Evolutionary conservation across 2,888 invertebrate species (phyloP), one percentile per base, ranked within the genome.

Genomic region (Drosophila paramelanica): DNA sequence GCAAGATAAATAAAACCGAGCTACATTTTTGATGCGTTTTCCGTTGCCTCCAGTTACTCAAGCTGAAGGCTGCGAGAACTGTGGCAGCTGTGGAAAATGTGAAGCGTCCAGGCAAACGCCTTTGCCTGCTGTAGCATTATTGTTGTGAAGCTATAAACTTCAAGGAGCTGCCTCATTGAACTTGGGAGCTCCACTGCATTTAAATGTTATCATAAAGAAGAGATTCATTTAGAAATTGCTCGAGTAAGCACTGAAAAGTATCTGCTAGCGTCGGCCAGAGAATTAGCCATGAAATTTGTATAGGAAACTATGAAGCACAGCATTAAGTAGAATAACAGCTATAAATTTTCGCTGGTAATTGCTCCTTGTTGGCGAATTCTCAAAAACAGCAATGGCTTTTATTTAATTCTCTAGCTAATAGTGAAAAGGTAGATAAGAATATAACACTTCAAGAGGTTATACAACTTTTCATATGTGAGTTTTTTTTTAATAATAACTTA

Each of bases 111-210:
- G 61, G 52, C 57, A 64, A 65, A 49, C 62, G 59, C 53, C 78
- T 77, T 80, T 73, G 67, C 68, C 65, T 49, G 31, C 10, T 31
- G 31, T 31, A 8, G 10, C 39, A 23, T 43, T 53, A 38, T 55
- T 60, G 55, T 66, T 51, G 64, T 68, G 45, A 33, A 43, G 27
- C 59, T 73, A 60, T 75, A 82, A 75, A 78, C 78, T 78, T 80
- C 78, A 76, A 83, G 83, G 61, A 83, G 69, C 55, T 72, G 59
- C 27, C 31, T 38, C 50, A 38, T 53, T 56, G 38, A 45, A 64
- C 57, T 43, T 25, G 31, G 46, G 25, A 31, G 47, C 47, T 56
- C 57, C 58, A 77, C 70, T 61, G 80, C 69, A 80, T 81, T 79
- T 68, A 69, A 66, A 58, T 75, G 71, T 57, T 66, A 70, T 70